phyloP scores from a whole-genome alignment of 2,888 invertebrate species.

The Cheilosia grossa region DNA sequence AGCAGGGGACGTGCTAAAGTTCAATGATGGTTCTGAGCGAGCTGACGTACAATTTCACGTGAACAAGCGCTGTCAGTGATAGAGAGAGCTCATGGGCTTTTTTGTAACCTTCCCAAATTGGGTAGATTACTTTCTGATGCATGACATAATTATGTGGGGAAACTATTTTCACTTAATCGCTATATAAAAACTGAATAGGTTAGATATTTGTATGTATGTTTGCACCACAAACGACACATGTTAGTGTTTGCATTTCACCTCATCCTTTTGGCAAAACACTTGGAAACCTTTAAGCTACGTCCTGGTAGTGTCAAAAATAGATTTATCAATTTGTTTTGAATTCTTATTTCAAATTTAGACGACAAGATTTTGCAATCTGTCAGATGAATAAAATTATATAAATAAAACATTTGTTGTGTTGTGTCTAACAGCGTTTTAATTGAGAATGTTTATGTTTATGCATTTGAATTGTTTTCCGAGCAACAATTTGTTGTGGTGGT shows the following conservation, averaged over 20 bases:
- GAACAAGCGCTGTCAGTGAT: conserved; percentile 39
- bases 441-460: not conserved
- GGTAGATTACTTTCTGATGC: not conserved
- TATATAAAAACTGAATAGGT: too few species aligned
- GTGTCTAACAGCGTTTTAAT: not conserved
- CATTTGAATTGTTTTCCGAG: conserved; percentile 16
- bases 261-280: conserved; percentile 15
- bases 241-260: conserved; percentile 16
- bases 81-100: not conserved
- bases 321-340: conserved; percentile 18
- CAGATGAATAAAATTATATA: conserved; percentile 15
- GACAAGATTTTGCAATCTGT: conserved; percentile 26
- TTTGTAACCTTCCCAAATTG: conserved; percentile 7
- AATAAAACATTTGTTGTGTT: conserved; percentile 5
- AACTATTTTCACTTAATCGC: too few species aligned
- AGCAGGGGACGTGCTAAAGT: conserved; percentile 23
- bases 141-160: not conserved
- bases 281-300: conserved; percentile 25
- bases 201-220: too few species aligned
- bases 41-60: conserved; percentile 52
- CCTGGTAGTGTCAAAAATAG: conserved; percentile 33
- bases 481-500: not conserved
- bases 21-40: conserved; percentile 50
- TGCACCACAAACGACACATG: not conserved
- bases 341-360: conserved; percentile 20